phyloP scores from a whole-genome alignment of 2,888 invertebrate species.

The Chrysomela aeneicollis region DNA sequence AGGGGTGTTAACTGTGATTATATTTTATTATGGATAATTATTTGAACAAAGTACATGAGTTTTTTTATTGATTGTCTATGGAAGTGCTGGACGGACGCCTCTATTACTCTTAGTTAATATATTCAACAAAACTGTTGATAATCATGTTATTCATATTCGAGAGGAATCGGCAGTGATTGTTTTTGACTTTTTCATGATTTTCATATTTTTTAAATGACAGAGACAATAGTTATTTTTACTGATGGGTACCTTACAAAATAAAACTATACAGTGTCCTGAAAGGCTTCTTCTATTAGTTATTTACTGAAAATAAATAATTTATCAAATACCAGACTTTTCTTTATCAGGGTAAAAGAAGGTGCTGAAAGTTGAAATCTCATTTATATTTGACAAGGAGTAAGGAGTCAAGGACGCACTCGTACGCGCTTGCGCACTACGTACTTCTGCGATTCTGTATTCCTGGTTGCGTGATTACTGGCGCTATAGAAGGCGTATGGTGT shows the following conservation, averaged over 20 bases:
- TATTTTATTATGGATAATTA: neutral
- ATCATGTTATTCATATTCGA: neutral
- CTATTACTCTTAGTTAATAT: neutral
- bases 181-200: conserved; percentile 15
- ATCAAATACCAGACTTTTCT: neutral
- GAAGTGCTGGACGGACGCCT: neutral
- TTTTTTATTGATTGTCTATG: neutral
- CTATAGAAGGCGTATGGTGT: too few species aligned
- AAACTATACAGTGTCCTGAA: conserved; percentile 9
- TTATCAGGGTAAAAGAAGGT: too few species aligned
- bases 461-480: too few species aligned
- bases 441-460: too few species aligned
- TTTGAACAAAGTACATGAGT: neutral
- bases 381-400: too few species aligned
- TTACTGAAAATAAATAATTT: conserved; percentile 8
- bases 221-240: conserved; percentile 17
- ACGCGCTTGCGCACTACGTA: too few species aligned
- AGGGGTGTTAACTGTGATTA: neutral
- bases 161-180: neutral
- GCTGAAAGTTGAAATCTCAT: too few species aligned
- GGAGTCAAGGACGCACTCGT: too few species aligned
- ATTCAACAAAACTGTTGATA: neutral
- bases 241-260: conserved; percentile 2
- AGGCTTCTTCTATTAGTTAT: conserved; percentile 14
- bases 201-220: neutral